Evolutionary conservation across 2,113 vertebrate species (phyloP).

Genomic region (Phoenicopterus ruber): DNA sequence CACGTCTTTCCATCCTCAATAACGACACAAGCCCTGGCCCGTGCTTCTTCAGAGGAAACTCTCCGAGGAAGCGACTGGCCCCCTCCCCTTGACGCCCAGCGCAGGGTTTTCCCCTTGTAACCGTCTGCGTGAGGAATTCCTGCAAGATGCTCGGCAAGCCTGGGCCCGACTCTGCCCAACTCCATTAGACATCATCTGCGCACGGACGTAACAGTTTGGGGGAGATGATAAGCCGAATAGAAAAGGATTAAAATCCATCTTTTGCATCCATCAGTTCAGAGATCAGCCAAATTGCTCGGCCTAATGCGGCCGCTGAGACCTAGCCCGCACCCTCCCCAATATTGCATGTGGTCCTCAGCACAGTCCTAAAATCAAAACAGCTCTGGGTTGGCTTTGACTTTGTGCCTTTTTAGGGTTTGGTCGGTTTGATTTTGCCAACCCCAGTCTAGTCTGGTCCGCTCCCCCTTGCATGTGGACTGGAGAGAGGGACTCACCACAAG

Average conservation of each 20-base stretch:
- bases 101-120: background rate
- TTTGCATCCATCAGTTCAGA: background rate
- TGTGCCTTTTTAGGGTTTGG: slow-evolving; percentile 55
- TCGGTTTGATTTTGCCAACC: slow-evolving; percentile 66
- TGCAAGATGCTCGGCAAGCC: background rate
- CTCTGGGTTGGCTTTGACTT: slow-evolving; percentile 54
- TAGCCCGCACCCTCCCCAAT: slow-evolving; percentile 9
- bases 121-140: background rate
- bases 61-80: accelerated
- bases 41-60: background rate
- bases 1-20: background rate
- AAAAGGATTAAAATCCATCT: background rate
- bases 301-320: background rate
- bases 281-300: slow-evolving; percentile 16
- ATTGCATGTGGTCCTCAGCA: slow-evolving; percentile 1
- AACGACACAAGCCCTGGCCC: accelerated
- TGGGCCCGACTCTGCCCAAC: slow-evolving; percentile 24
- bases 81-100: background rate
- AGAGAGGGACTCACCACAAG: slow-evolving; percentile 99
- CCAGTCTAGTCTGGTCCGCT: slow-evolving; percentile 84
- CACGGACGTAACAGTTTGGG: background rate
- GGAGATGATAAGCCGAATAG: slow-evolving; percentile 16
- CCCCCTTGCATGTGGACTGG: slow-evolving; percentile 88
- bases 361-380: background rate
- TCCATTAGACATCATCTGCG: slow-evolving; percentile 45